phyloP scores from a whole-genome alignment of 2,888 invertebrate genomes.

The Himalopsyche anomala region DNA sequence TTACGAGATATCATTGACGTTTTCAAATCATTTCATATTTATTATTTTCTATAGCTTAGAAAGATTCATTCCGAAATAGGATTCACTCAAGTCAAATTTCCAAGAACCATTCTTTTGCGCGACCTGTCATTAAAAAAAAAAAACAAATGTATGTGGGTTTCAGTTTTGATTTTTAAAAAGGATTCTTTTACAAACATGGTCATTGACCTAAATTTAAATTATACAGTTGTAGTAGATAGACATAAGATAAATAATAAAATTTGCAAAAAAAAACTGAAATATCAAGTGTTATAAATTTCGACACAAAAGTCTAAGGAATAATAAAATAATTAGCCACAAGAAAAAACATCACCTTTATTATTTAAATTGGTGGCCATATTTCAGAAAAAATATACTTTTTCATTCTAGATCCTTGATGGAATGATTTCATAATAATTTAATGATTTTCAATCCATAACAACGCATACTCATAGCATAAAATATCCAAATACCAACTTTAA shows the following conservation, averaged over 20 bases:
- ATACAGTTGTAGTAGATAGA: background rate
- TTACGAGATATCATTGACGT: background rate
- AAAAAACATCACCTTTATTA: too few relatives aligned
- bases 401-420: too few relatives aligned
- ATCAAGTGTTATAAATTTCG: constrained; percentile 1
- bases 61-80: background rate
- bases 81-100: constrained; percentile 8
- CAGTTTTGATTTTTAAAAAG: background rate
- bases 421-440: too few relatives aligned
- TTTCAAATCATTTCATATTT: background rate
- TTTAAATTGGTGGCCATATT: too few relatives aligned
- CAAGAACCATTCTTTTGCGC: background rate
- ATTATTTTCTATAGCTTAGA: background rate
- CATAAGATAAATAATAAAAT: background rate
- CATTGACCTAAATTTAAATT: constrained; percentile 16
- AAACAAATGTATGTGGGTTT: background rate
- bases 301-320: background rate
- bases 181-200: background rate
- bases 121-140: background rate
- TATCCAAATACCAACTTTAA: too few relatives aligned
- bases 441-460: too few relatives aligned
- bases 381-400: too few relatives aligned
- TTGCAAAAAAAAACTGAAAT: background rate
- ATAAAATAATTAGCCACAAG: too few relatives aligned
- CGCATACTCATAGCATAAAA: too few relatives aligned